Base-by-base conservation (phyloP, 2,888 invertebrate species). In the Mimas tiliae region DNA sequence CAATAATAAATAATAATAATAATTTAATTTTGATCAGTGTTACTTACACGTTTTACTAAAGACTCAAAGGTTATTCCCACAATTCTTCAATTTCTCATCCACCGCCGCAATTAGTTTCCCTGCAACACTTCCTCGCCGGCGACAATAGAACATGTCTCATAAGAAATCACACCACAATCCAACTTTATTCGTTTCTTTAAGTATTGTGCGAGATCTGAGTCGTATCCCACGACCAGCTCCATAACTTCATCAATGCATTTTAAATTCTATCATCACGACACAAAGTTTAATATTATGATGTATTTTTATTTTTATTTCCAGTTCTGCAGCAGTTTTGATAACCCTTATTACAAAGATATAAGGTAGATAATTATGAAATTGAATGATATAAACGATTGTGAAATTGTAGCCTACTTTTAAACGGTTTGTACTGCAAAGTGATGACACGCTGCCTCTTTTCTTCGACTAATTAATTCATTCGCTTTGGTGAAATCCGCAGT, bases 381-480 rank as follows among this genome's bases (percentile, higher is more conserved):
- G 6, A 51, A 9, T n/a, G 33, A 48, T 8, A 65, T 55, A 42
- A 47, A 62, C 68, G 50, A 63, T 75, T 69, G 79, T 69, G 63
- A 33, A 76, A 64, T 68, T 72, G 66, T 82, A 87, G 79, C 87
- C 88, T 81, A 87, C 84, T 87, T 88, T 80, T 84, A 76, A 67
- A 76, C 84, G 47, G 48, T 38, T 38, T 45, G 19, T 21, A 47
- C 3, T 0, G 53, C 12, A 16, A 47, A 27, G 33, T 65, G 85
- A 88, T 84, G 88, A 88, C 88, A 87, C 82, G 82, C 79, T 70
- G 80, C 69, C 81, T 81, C 78, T 79, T 86, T 84, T 80, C 82
- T 79, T 79, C 70, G 66, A 74, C 71, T 87, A 87, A 88, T 88
- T 88, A 88, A 88, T 89, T 88, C 80, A 82, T 81, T 81, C 68